phyloP scores from a whole-genome alignment of 2,797 vertebrate genomes.

The Gallinago stenura region DNA sequence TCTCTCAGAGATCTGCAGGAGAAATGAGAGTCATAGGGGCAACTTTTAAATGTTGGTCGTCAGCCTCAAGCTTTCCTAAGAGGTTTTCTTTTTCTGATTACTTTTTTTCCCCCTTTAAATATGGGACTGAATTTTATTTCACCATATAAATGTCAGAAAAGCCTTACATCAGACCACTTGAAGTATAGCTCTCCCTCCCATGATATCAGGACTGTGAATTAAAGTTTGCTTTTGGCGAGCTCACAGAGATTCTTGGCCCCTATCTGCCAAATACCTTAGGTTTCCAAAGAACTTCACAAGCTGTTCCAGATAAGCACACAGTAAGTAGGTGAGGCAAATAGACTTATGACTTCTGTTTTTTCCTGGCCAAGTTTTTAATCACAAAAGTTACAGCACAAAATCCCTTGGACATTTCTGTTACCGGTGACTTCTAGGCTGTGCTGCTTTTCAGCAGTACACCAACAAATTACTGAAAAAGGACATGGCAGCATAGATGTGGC shows the following conservation, averaged over 20 bases:
- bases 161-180: slow-evolving; percentile 2
- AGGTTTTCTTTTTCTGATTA: not conserved
- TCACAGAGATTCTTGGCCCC: not conserved
- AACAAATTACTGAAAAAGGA: not conserved
- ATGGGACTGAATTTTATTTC: not conserved
- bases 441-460: accelerated
- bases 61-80: not conserved
- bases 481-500: accelerated
- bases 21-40: not conserved
- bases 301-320: slow-evolving; percentile 44
- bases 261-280: slow-evolving; percentile 38
- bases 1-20: not conserved
- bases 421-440: not conserved
- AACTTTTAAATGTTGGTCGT: not conserved
- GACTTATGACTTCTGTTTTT: slow-evolving; percentile 44
- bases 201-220: slow-evolving; percentile 2
- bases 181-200: not conserved
- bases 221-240: not conserved
- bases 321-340: slow-evolving; percentile 67
- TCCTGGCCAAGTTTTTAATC: not conserved
- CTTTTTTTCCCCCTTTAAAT: not conserved
- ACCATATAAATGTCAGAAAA: slow-evolving; percentile 10
- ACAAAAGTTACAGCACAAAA: slow-evolving; percentile 49
- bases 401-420: slow-evolving; percentile 27
- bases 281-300: slow-evolving; percentile 54